Base-by-base conservation (phyloP, 2,888 invertebrate genomes). In the Melieria picta region DNA sequence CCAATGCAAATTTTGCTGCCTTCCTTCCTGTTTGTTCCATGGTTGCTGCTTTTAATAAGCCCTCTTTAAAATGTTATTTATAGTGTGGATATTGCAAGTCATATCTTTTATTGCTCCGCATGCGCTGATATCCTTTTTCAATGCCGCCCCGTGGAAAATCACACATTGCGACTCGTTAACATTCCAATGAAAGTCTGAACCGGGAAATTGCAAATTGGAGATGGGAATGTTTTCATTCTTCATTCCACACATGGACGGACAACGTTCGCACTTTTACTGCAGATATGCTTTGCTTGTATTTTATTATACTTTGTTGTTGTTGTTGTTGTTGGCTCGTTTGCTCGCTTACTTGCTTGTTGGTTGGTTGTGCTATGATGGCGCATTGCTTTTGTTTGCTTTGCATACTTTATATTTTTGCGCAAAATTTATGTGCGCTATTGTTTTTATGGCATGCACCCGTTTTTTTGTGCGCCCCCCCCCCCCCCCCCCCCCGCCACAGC, bases 371-470 rank as follows among this genome's bases (percentile, higher is more conserved):
- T 46, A 30, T 30, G 30, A 30, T 30, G 30, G 30, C 30, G 30
- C 30, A 30, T 30, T 30, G 30, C 30, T 30, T 30, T 30, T 30
- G 30, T 30, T 30, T 30, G 30, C 61, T 60, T 73, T 73, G 73
- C 68, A 65, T 74, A 71, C 73, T 74, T 74, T 72, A 74, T 74
- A 77, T 81, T 82, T 81, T 83, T 80, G 81, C 78, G 77, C 71
- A 75, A 79, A 81, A 81, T 81, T 83, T 81, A 81, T 81, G 83
- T 81, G 80, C 81, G 82, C 82, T 81, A 80, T 82, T 81, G 83
- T 82, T 82, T 81, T 81, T 82, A 82, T 82, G 83, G 82, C 81
- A 79, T 82, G 80, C 81, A 82, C 83, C 83, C 81, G 82, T 82
- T 81, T 81, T 81, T 78, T 62, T 61, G 11, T 16, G 42, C 30